These are phyloP conservation scores for Cephus sareptanus DNA, from an alignment of 2,888 invertebrate genomes.

Conservation along the genomic window DNA sequence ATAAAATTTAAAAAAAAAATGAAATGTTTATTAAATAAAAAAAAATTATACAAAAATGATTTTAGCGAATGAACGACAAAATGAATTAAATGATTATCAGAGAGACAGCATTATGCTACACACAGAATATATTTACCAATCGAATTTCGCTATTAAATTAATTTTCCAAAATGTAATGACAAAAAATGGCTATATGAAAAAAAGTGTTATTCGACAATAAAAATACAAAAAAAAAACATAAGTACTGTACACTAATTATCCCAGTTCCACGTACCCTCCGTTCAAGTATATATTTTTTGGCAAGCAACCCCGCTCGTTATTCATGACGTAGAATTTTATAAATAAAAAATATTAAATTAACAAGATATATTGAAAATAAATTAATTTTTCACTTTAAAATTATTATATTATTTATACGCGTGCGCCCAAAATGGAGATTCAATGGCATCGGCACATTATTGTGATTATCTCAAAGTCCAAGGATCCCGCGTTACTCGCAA, in stretches of 20 bases:
- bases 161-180: not conserved
- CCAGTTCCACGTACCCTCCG: not conserved
- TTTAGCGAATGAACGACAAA: too few species aligned
- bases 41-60: too few species aligned
- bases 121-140: not conserved
- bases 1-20: not conserved
- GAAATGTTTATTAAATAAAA: too few species aligned
- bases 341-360: not conserved
- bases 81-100: too few species aligned
- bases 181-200: not conserved
- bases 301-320: not conserved
- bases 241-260: not conserved
- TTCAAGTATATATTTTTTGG: not conserved
- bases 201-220: not conserved
- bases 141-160: not conserved
- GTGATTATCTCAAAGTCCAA: not conserved
- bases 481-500: not conserved
- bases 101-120: too few species aligned
- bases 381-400: not conserved
- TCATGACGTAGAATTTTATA: not conserved
- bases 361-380: not conserved
- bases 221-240: not conserved
- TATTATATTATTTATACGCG: not conserved
- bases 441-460: not conserved
- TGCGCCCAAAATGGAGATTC: not conserved